These are phyloP conservation scores for Pogonophryne albipinna DNA, from an alignment of 2,797 vertebrate genomes.

Conservation along the genomic window DNA sequence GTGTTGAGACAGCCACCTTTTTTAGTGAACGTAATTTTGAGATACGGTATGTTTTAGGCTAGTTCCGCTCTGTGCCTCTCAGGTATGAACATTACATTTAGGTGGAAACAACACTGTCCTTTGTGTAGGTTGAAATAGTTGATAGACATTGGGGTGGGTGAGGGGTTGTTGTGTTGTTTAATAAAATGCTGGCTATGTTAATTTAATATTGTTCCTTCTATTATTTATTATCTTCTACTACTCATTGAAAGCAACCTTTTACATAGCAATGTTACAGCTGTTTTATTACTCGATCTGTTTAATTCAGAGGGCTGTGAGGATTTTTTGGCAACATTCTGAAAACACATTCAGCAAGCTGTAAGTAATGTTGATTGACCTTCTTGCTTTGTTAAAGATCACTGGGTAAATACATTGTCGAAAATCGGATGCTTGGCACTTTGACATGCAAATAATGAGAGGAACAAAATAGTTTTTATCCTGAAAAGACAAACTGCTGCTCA, in stretches of 20 bases:
- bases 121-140: too few species aligned
- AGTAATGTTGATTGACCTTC: not conserved
- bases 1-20: conserved; percentile 15
- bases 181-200: not conserved
- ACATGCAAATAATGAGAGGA: not conserved
- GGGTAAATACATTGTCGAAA: not conserved
- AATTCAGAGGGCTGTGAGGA: not conserved
- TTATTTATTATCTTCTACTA: too few species aligned
- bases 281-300: not conserved
- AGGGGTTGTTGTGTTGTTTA: too few species aligned
- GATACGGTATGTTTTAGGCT: conserved; percentile 13
- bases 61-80: conserved; percentile 6
- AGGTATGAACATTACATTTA: conserved; percentile 2
- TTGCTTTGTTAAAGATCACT: not conserved
- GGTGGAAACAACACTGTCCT: not conserved
- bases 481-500: not conserved
- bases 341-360: not conserved
- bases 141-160: too few species aligned
- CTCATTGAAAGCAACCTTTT: too few species aligned
- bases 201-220: too few species aligned
- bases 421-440: not conserved
- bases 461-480: not conserved
- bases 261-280: not conserved
- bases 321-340: too few species aligned
- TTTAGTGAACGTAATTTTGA: conserved; percentile 11